Conservation (phyloP, 2,797 vertebrate genomes). For the Takifugu rubripes region DNA sequence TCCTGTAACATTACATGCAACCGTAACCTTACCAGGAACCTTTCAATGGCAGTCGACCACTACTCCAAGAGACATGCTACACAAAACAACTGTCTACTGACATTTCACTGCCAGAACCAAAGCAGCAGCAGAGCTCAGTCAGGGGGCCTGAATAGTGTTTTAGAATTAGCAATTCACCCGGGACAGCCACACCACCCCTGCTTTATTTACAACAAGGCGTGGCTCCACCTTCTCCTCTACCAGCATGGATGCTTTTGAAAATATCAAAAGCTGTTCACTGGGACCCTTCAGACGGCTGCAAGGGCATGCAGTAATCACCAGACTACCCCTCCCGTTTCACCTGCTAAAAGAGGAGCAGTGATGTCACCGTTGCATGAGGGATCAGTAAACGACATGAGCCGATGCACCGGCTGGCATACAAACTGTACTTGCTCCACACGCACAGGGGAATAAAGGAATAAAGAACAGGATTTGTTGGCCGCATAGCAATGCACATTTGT, state of each 20-base stretch:
- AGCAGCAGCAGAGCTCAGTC: conserved; percentile 24
- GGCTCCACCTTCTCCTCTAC: conserved; percentile 24
- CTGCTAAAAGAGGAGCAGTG: conserved; percentile 72
- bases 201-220: conserved; percentile 13
- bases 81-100: conserved; percentile 16
- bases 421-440: conserved; percentile 31
- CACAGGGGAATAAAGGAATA: conserved; percentile 3
- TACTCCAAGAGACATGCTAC: conserved; percentile 30
- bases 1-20: conserved; percentile 36
- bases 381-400: conserved; percentile 64
- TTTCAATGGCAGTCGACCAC: conserved; percentile 46
- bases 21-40: conserved; percentile 62
- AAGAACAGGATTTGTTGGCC: conserved; percentile 17
- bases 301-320: conserved; percentile 54
- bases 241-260: conserved; percentile 47
- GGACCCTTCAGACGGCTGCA: conserved; percentile 35
- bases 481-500: conserved; percentile 14
- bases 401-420: conserved; percentile 41
- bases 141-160: conserved; percentile 36
- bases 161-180: conserved; percentile 41
- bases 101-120: conserved; percentile 27
- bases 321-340: conserved; percentile 52
- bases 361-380: conserved; percentile 69
- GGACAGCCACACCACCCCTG: conserved; percentile 5
- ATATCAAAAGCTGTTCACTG: conserved; percentile 39